Base-by-base conservation (phyloP, 2,113 vertebrate genomes). In the Serilophus lunatus region DNA sequence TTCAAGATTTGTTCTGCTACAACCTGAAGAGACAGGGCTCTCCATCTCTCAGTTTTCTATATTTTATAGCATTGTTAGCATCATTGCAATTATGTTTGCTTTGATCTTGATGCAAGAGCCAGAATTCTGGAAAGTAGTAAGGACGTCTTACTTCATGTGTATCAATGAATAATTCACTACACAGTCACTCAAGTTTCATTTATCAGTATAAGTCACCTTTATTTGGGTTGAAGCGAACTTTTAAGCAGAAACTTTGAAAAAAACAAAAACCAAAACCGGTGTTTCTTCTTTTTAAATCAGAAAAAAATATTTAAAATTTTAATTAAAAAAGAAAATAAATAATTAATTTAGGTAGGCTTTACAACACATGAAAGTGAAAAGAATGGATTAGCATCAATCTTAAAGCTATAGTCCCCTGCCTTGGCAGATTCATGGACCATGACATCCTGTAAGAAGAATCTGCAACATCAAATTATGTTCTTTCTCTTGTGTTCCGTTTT, bases 31-130 rank as follows among this genome's bases (percentile, higher is more conserved):
- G 22, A 80, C 20, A 49, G 15, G 28, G 33, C 3, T 85, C 29
- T 70, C 36, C 29, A 64, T 66, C 26, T 86, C 87, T 77, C 63
- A 59, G 2, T 82, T 66, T 86, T 93, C 59, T 80, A 13, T 78
- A 76, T 90, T 91, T 95, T 74, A 83, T 81, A 74, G 26, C 47
- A 88, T 71, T 91, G 79, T 92, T 94, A 94, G 45, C 49, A 94
- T 86, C 15, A 71, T 82, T 94, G 23, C 69, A 94, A 89, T 91
- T 92, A 93, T 36, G 49, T 61, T 92, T 92, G 24, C 76, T 96
- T 94, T 96, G 88, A 96, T 97, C 86, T 86, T 69, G 40, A 82
- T 76, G 61, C 66, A 92, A 80, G 14, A 93, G 33, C 10, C 42
- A 84, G 72, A 90, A 84, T 93, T 64, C 50, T 85, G 74, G 82